phyloP scores from a whole-genome alignment of 2,888 invertebrate genomes.

The Eupithecia dodoneata region DNA sequence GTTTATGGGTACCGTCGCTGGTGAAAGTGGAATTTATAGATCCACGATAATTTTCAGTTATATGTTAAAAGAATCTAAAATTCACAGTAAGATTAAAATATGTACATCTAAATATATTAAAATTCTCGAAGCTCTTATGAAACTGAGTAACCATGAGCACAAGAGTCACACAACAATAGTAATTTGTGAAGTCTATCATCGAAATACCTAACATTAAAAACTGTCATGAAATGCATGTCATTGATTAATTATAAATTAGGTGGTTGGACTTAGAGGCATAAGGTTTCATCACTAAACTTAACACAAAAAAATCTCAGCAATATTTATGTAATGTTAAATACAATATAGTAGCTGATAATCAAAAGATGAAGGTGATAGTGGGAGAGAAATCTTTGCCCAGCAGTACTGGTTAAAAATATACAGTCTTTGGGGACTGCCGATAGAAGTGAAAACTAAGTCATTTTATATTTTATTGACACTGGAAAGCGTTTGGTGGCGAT shows the following conservation, averaged over 20 bases:
- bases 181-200: neutral
- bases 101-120: neutral
- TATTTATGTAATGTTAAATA: neutral
- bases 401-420: neutral
- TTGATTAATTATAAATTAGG: neutral
- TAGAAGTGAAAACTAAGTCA: no score
- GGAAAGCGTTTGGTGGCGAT: no score
- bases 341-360: neutral
- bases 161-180: neutral
- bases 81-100: neutral
- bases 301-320: neutral
- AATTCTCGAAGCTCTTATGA: neutral
- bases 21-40: neutral
- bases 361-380: neutral
- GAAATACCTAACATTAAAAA: neutral
- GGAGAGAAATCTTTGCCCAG: neutral
- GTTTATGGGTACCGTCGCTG: slow-evolving; percentile 59
- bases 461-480: no score
- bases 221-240: neutral
- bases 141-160: neutral
- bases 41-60: neutral
- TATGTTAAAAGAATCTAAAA: neutral
- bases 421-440: no score
- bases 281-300: neutral
- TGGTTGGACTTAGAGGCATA: neutral